Base-by-base conservation (phyloP, 2,888 invertebrate genomes). In the Trachelus stipa region DNA sequence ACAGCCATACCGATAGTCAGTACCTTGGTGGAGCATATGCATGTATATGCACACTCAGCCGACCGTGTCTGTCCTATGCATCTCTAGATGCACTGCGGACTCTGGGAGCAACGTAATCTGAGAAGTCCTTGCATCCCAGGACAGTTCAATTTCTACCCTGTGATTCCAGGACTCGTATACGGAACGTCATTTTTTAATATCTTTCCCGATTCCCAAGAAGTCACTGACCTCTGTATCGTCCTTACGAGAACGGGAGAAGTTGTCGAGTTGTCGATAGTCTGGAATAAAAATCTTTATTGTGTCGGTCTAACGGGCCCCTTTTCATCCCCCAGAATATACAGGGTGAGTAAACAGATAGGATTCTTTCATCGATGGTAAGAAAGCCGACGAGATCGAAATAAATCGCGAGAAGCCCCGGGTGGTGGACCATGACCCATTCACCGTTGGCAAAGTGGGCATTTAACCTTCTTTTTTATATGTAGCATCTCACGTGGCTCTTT, bases 61-160 rank as follows among this genome's bases (percentile, higher is more conserved):
- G 74, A 69, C 73, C 69, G 71, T 74, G 33, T 34, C 35, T 34
- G 34, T 15, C 68, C n/a, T 77, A 35, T 68, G 68, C 68, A 34
- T 80, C 75, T 77, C 37, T 75, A 75, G 73, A 73, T 68, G 71
- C 31, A 15, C 73, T 71, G 74, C 73, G 71, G 79, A 79, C 78
- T 79, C 82, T 81, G 81, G 76, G 78, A 79, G 80, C 80, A 75
- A 79, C 78, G 84, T 84, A 84, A 84, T 80, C 78, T 81, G 82
- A 84, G 84, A 84, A 81, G 82, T 75, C 79, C 79, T 23, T 73
- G 77, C 71, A 75, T 76, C 71, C 30, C 76, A 73, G 75, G 74
- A 77, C 76, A 79, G 76, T 78, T 76, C 74, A 78, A 78, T 78
- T 76, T 74, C 78, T 73, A 77, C 56, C 56, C 56, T 15, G 0